Conservation (phyloP, 2,888 invertebrate species). For the Xestoiulus laeticollis region DNA sequence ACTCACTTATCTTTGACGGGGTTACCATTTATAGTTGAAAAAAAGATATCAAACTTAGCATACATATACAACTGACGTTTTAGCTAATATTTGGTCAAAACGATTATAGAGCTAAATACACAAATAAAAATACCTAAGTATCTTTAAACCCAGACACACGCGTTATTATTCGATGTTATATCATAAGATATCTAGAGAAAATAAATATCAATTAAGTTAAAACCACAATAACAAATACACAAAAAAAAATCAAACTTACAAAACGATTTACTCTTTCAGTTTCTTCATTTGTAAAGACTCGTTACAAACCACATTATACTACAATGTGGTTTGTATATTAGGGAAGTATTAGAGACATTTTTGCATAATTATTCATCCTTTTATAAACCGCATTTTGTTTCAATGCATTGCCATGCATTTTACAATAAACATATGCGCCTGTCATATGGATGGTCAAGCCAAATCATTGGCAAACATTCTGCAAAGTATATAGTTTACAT, state of each 20-base stretch:
- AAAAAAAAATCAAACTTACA: background rate
- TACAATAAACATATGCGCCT: background rate
- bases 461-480: background rate
- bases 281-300: background rate
- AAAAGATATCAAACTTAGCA: background rate
- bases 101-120: background rate
- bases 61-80: background rate
- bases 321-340: background rate
- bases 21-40: background rate
- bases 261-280: background rate
- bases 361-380: too few species aligned
- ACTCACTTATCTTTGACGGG: background rate
- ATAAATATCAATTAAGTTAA: slow-evolving; percentile 1
- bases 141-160: background rate
- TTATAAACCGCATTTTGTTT: too few species aligned
- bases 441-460: background rate
- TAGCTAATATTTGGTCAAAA: slow-evolving; percentile 2
- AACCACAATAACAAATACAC: background rate
- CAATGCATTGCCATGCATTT: background rate
- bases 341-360: background rate
- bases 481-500: background rate
- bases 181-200: background rate
- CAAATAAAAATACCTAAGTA: slow-evolving; percentile 12
- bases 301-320: background rate
- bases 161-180: slow-evolving; percentile 7